phyloP scores from a whole-genome alignment of 2,113 vertebrate genomes.

The Pteropus alecto region DNA sequence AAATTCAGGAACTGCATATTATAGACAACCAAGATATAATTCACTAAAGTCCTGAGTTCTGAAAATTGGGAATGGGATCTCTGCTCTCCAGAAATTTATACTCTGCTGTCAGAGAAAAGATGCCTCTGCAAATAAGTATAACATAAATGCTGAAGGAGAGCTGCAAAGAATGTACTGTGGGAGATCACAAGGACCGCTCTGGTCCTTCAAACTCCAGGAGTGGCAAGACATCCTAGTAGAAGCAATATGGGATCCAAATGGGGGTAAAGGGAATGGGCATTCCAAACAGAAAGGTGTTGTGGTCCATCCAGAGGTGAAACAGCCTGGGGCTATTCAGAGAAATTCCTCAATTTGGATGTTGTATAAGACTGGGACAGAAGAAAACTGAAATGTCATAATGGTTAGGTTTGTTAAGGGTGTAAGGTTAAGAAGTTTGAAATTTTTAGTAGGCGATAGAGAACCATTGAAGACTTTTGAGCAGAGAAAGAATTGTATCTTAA shows the following conservation, averaged over 20 bases:
- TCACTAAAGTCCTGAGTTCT: not conserved
- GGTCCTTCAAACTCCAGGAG: not conserved
- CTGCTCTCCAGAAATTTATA: not conserved
- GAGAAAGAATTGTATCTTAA: not conserved
- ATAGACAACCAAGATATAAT: not conserved
- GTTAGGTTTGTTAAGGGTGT: not conserved
- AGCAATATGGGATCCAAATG: not conserved
- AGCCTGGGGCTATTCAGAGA: not conserved
- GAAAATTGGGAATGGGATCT: not conserved
- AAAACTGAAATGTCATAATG: not conserved
- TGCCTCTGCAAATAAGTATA: not conserved
- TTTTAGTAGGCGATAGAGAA: not conserved
- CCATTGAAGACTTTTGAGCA: not conserved
- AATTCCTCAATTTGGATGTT: not conserved
- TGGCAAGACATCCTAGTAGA: not conserved
- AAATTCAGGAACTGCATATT: not conserved
- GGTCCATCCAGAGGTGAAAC: not conserved
- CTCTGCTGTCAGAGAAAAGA: not conserved
- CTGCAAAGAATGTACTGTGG: not conserved
- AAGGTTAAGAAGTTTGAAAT: not conserved
- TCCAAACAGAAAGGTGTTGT: not conserved
- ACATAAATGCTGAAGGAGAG: not conserved
- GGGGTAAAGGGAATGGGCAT: not conserved
- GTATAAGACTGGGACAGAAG: not conserved
- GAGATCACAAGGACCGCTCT: not conserved